Evolutionary conservation across 2,113 vertebrate species (phyloP).

Genomic region (Chlorocebus sabaeus): DNA sequence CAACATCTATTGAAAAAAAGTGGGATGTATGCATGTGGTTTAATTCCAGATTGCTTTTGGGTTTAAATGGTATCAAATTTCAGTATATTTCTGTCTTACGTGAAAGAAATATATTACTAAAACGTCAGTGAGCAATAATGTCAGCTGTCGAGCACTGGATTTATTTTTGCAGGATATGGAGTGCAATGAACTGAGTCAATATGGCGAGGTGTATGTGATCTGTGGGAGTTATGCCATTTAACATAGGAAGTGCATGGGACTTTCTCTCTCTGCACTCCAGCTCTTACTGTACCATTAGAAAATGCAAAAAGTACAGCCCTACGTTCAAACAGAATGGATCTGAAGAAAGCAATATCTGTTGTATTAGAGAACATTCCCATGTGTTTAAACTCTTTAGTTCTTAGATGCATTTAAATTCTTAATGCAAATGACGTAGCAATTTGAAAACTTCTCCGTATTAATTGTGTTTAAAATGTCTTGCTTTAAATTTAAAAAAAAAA

Average conservation of each 20-base stretch:
- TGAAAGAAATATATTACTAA: conserved; percentile 83
- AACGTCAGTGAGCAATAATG: conserved; percentile 78
- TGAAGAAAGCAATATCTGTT: conserved; percentile 56
- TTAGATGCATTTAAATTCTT: conserved; percentile 74
- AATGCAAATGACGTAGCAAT: conserved; percentile 70
- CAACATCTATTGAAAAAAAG: conserved; percentile 66
- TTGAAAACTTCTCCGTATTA: conserved; percentile 66
- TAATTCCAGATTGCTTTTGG: conserved; percentile 80
- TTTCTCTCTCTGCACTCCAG: conserved; percentile 44
- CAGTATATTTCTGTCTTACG: conserved; percentile 82
- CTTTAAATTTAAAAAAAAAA: conserved; percentile 56
- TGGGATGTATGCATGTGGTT: conserved; percentile 72
- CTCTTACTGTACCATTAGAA: conserved; percentile 55
- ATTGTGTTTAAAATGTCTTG: conserved; percentile 75
- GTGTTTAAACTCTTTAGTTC: conserved; percentile 75
- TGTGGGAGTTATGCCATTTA: conserved; percentile 78
- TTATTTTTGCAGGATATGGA: conserved; percentile 85
- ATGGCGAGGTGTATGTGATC: conserved; percentile 84
- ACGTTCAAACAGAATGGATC: not conserved
- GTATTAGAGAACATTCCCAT: conserved; percentile 65
- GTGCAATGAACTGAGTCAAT: conserved; percentile 84
- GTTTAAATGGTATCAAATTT: conserved; percentile 82
- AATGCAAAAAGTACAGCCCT: conserved; percentile 56
- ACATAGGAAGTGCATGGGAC: conserved; percentile 77
- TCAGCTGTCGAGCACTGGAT: conserved; percentile 81